Conservation (phyloP, 2,888 invertebrate species). For the Meloe dianella region DNA sequence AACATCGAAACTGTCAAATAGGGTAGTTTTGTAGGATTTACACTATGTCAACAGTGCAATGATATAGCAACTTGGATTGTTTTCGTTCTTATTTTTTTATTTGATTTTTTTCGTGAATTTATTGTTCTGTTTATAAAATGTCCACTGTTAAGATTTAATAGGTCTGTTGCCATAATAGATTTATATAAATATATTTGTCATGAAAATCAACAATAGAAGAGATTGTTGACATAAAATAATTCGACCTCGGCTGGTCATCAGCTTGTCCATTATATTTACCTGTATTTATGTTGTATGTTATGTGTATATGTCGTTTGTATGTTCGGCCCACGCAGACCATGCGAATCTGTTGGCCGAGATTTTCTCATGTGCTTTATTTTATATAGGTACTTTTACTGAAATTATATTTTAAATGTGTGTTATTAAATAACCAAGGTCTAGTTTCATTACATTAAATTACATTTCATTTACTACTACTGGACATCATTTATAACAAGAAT, state of each 20-base stretch:
- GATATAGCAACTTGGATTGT: too few relatives aligned
- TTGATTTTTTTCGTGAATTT: background rate
- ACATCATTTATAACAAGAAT: background rate
- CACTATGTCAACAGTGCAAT: too few relatives aligned
- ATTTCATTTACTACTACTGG: constrained; percentile 38
- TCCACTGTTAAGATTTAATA: background rate
- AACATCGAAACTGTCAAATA: background rate
- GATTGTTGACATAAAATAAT: constrained; percentile 36
- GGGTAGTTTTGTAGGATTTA: background rate
- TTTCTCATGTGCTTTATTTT: constrained; percentile 57
- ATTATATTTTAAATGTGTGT: constrained; percentile 53
- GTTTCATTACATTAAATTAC: constrained; percentile 47
- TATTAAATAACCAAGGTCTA: constrained; percentile 49
- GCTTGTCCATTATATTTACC: constrained; percentile 33
- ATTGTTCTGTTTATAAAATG: background rate
- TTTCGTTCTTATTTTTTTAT: background rate
- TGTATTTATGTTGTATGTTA: constrained; percentile 29
- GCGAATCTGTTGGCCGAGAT: constrained; percentile 56
- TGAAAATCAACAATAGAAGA: constrained; percentile 28
- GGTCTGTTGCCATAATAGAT: background rate
- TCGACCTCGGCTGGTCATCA: constrained; percentile 38
- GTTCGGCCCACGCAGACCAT: constrained; percentile 56
- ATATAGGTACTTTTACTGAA: constrained; percentile 45
- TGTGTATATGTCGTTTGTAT: constrained; percentile 28
- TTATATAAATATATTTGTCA: background rate